Evolutionary conservation across 2,797 vertebrate genomes (phyloP), one percentile per base, ranked within the genome.

Genomic region (Melanotaenia nigrans): DNA sequence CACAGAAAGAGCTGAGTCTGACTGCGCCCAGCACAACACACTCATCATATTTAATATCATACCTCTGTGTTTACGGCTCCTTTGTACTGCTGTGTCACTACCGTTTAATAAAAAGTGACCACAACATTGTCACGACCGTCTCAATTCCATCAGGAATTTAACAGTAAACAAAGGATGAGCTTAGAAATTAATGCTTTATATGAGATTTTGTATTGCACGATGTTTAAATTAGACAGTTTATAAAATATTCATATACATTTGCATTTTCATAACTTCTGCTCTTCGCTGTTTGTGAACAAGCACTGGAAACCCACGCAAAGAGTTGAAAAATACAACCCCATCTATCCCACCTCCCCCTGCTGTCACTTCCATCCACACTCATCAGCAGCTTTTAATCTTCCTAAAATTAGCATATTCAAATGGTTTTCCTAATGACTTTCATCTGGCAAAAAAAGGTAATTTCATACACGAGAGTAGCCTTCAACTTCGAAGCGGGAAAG

Each of bases 371-470:
- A 76, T 82, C 77, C 80, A 28, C 73, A 25, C 81, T 87, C 84
- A 89, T 91, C 87, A 89, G 83, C 85, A 89, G 77, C 85, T 91
- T 90, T 74, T 91, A 88, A 91, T 92, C 89, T 89, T 0, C n/a
- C 30, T 24, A 25, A 71, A 86, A 91, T 91, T 90, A 82, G 73
- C 88, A 92, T 92, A 88, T 90, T 90, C 78, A 87, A 88, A 90
- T 87, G 67, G 69, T 77, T 90, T 90, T 86, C 79, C 79, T 92
- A 84, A 92, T 92, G 87, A 92, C 85, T 93, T 92, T 91, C 79
- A 91, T 85, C 55, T 74, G 67, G 80, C 63, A 71, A 66, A 83
- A 78, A 78, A 87, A 92, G 89, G 84, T 92, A 82, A 91, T 91
- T 92, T 92, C 86, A 83, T 81, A 85, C 79, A 61, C 36, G 5